Conservation (phyloP, 2,797 vertebrate genomes). For the Stomatorhinus walkeri region DNA sequence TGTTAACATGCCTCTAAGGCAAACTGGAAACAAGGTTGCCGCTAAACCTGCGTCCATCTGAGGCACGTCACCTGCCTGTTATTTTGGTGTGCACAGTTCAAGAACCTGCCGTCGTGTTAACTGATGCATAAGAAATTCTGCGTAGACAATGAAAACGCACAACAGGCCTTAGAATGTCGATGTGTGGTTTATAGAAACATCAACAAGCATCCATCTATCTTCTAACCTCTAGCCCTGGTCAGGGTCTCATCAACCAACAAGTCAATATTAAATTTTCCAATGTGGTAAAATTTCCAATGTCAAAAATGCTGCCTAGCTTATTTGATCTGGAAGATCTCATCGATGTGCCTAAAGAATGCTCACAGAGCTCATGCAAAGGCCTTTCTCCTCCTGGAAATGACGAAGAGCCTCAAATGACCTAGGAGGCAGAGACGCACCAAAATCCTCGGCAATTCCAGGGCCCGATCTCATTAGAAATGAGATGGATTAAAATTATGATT, state of each 20-base stretch:
- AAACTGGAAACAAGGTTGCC: not conserved
- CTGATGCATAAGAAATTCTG: not conserved
- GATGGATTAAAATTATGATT: constrained; percentile 39
- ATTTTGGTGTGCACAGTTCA: not conserved
- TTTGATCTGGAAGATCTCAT: not conserved
- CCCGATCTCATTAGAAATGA: constrained; percentile 19
- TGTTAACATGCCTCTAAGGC: not conserved
- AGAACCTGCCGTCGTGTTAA: not conserved
- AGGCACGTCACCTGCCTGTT: not conserved
- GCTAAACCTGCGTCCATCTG: not conserved
- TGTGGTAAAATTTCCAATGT: not conserved
- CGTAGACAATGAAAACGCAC: not conserved
- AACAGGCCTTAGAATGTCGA: not conserved
- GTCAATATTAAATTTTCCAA: constrained; percentile 10
- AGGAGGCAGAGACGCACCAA: not conserved
- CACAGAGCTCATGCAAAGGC: not conserved
- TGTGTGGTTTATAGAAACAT: not conserved
- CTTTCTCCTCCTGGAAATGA: not conserved
- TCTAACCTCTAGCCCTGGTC: not conserved
- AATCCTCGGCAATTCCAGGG: not conserved
- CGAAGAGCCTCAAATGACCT: not conserved
- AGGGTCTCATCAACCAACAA: not conserved
- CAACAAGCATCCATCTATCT: not conserved
- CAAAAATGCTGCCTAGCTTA: not conserved
- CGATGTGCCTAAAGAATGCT: not conserved